Conservation (phyloP, 2,888 invertebrate genomes). For the Ophioninae sp. region DNA sequence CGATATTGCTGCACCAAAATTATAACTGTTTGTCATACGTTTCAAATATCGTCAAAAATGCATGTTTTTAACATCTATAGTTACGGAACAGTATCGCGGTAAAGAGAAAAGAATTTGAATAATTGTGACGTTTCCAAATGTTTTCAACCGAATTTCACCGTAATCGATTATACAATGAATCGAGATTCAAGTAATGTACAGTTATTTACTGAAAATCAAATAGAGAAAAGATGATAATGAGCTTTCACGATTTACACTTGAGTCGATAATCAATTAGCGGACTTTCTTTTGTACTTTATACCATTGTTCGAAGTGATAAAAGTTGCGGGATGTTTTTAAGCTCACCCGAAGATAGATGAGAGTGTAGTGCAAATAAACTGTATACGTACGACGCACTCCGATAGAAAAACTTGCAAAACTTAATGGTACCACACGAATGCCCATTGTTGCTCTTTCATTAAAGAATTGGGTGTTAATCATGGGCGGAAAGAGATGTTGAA, state of each 20-base stretch:
- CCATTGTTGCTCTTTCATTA: not conserved
- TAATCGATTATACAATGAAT: not conserved
- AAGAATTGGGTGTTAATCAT: not conserved
- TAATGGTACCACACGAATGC: not conserved
- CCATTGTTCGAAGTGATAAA: not conserved
- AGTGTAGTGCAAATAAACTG: not conserved
- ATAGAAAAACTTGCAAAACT: not conserved
- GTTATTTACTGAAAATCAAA: not conserved
- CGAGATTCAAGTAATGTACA: not conserved
- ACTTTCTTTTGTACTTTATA: not conserved
- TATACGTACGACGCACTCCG: not conserved
- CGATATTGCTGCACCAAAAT: not conserved
- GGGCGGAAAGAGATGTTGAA: not conserved
- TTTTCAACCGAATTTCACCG: not conserved
- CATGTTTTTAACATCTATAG: not conserved
- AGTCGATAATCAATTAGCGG: not conserved
- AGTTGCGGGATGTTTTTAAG: not conserved
- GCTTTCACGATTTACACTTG: not conserved
- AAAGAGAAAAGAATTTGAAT: not conserved
- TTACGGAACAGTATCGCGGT: not conserved
- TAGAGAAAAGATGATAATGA: not conserved
- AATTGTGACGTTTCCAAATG: not conserved
- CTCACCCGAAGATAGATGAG: not conserved
- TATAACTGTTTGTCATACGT: not conserved
- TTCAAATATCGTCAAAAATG: not conserved